Base-by-base conservation (phyloP, 2,888 invertebrate genomes). In the Dasysyrphus tricinctus region DNA sequence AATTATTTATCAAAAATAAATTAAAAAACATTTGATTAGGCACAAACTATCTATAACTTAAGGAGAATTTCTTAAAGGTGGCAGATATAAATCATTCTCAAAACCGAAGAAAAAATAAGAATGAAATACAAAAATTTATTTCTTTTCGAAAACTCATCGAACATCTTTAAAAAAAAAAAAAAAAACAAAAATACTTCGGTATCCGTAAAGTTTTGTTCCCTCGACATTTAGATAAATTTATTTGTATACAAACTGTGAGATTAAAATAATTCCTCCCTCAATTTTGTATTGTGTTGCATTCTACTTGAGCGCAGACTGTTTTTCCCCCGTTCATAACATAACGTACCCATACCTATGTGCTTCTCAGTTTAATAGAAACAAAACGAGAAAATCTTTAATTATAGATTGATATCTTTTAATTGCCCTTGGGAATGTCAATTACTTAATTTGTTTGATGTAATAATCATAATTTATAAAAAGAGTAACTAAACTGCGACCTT, bases 331-430 rank as follows among this genome's bases (percentile, higher is more conserved):
- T 2, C 2, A 16, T n/a, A 7, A 4, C 5, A 34, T 57, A 57
- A 16, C 3, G 9, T 34, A 5, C n/a, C n/a, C 16, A 67, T 49
- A 16, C 32, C 8, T 16, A 67, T 47, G 49, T n/a, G n/a, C 29
- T 8, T 39, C 9, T 61, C 6, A 42, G 44, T 59, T 29, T 19
- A 32, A 77, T 8, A 2, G 44, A 19, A 61, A 24, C 29, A 51
- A 19, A 51, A 24, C 24, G 6, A 47, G 32, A 7, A 63, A 63
- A 42, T 79, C 12, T 76, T 19, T 76, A 76, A 67, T 76, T 72
- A 80, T 32, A 73, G 73, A 85, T 77, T 77, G 32, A n/a, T n/a
- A n/a, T n/a, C n/a, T 63, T 57, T 72, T 72, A 63, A 69, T 69
- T 42, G 67, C 61, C 42, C 44, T 61, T 73, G 19, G 37, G 67